phyloP scores from a whole-genome alignment of 2,113 vertebrate genomes.

The Phalacrocorax pelagicus region DNA sequence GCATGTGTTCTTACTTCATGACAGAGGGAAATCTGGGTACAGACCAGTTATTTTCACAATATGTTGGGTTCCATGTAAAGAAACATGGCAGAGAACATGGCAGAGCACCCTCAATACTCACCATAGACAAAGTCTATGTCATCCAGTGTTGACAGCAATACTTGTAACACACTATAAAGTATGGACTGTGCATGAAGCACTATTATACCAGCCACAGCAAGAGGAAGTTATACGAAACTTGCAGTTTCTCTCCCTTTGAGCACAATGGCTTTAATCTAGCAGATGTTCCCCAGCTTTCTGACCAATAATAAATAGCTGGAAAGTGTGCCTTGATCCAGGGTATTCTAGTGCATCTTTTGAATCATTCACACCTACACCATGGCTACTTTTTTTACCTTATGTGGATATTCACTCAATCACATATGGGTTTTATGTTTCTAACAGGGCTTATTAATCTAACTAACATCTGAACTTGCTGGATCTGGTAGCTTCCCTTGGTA shows the following conservation, averaged over 20 bases:
- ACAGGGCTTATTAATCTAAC: not conserved
- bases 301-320: not conserved
- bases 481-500: not conserved
- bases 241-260: not conserved
- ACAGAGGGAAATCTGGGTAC: not conserved
- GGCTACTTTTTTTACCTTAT: not conserved
- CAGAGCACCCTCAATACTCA: not conserved
- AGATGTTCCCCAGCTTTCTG: not conserved
- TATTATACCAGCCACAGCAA: not conserved
- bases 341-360: not conserved
- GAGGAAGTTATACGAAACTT: not conserved
- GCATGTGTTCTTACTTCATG: not conserved
- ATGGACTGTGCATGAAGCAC: not conserved
- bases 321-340: not conserved
- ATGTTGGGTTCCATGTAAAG: not conserved
- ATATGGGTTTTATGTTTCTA: not conserved
- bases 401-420: not conserved
- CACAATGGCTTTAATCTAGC: not conserved
- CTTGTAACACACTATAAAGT: rapidly evolving
- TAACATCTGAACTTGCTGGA: not conserved
- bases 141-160: rapidly evolving
- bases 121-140: not conserved
- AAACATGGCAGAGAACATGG: not conserved
- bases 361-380: not conserved
- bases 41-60: not conserved